Evolutionary conservation across 2,888 invertebrate species (phyloP).

Genomic region (Lasioglossum malachurum): DNA sequence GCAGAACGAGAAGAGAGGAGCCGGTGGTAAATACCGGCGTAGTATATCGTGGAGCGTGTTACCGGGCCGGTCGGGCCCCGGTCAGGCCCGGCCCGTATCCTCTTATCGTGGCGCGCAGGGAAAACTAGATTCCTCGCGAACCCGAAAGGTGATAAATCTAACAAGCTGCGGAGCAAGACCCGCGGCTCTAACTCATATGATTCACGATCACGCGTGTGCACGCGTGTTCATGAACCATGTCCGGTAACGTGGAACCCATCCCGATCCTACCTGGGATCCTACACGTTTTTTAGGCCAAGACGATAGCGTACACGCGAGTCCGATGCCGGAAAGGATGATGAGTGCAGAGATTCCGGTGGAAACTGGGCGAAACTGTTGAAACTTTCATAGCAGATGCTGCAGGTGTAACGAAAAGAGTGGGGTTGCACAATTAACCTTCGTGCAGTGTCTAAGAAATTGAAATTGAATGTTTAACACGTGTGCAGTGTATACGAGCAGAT

Average conservation of each 20-base stretch:
- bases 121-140: slow-evolving; percentile 79
- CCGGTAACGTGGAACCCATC: slow-evolving; percentile 48
- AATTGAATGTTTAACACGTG: neutral
- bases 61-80: slow-evolving; percentile 19
- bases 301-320: slow-evolving; percentile 51
- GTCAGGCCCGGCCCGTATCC: slow-evolving; percentile 50
- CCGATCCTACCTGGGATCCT: slow-evolving; percentile 31
- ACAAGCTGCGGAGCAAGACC: slow-evolving; percentile 74
- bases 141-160: slow-evolving; percentile 79
- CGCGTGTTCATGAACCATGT: slow-evolving; percentile 56
- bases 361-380: slow-evolving; percentile 4
- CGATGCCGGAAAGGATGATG: slow-evolving; percentile 13
- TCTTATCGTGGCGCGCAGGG: slow-evolving; percentile 67
- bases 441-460: neutral
- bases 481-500: neutral
- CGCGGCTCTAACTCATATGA: slow-evolving; percentile 75
- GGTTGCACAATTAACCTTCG: too few relatives aligned
- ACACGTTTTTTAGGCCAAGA: neutral
- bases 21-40: slow-evolving; percentile 60
- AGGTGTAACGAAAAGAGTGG: neutral
- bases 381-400: neutral
- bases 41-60: slow-evolving; percentile 31
- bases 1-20: slow-evolving; percentile 36
- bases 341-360: neutral
- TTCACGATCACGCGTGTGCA: slow-evolving; percentile 77